A percentile compares a stretch with the other conserved stretches of the same genome.
These are phyloP conservation scores for Lepidotrigona ventralis DNA, from an alignment of 1,140 invertebrate genomes.

Conservation along the genomic window DNA sequence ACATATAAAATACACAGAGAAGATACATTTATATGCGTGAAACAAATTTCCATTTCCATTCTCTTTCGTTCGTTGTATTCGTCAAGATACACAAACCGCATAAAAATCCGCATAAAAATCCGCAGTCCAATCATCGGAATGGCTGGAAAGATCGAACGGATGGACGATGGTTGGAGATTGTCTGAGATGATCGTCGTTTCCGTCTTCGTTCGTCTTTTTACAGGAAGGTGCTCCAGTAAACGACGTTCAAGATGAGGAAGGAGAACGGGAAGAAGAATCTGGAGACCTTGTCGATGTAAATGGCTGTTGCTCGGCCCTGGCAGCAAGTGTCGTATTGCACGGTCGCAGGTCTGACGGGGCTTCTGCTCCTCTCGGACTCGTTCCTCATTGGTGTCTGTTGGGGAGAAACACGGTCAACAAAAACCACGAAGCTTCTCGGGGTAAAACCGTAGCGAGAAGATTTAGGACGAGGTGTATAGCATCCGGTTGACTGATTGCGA, in stretches of 20 bases:
- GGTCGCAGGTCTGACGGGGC: conserved; percentile 72
- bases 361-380: conserved; percentile 77
- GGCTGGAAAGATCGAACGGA: conserved; percentile 5
- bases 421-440: too few relatives aligned
- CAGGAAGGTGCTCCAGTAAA: conserved; percentile 94
- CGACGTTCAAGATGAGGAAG: conserved; percentile 92
- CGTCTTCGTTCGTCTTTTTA: conserved; percentile 66
- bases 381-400: conserved; percentile 78
- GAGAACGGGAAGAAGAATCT: conserved; percentile 93
- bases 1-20: too few relatives aligned
- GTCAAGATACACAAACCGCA: too few relatives aligned
- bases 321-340: conserved; percentile 91
- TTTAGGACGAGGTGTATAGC: too few relatives aligned
- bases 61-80: too few relatives aligned
- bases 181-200: not conserved
- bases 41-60: too few relatives aligned
- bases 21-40: too few relatives aligned
- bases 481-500: too few relatives aligned
- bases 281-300: conserved; percentile 92
- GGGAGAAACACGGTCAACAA: too few relatives aligned
- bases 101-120: too few relatives aligned
- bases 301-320: conserved; percentile 89
- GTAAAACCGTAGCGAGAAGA: too few relatives aligned
- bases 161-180: not conserved
- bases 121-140: too few relatives aligned